phyloP scores from a whole-genome alignment of 2,888 invertebrate genomes.

The Siphonodentalium dalli region DNA sequence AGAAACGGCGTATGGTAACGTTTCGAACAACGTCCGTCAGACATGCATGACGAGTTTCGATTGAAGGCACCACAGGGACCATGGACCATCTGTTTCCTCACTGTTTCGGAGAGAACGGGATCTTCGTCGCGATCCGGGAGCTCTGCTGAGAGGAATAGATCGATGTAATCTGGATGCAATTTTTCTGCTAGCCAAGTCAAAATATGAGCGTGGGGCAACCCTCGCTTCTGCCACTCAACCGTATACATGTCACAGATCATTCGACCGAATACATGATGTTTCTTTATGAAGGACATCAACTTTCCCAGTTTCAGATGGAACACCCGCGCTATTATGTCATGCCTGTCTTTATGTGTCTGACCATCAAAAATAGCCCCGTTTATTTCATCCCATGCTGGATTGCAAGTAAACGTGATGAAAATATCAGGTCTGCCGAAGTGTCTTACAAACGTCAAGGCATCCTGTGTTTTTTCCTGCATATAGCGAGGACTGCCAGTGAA shows the following conservation, averaged over 20 bases:
- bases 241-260: constrained; percentile 36
- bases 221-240: constrained; percentile 60
- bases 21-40: constrained; percentile 61
- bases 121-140: constrained; percentile 30
- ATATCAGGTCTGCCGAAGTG: constrained; percentile 66
- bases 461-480: no score
- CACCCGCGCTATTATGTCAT: constrained; percentile 23
- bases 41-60: constrained; percentile 65
- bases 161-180: constrained; percentile 31
- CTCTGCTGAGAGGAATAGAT: constrained; percentile 35
- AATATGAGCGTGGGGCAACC: no score
- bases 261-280: constrained; percentile 34
- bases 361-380: constrained; percentile 12
- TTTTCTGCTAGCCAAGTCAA: constrained; percentile 36
- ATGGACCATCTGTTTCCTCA: constrained; percentile 40
- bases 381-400: constrained; percentile 31
- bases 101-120: constrained; percentile 26
- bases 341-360: constrained; percentile 16
- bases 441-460: constrained; percentile 64
- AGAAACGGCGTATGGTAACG: constrained; percentile 60
- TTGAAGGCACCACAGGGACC: constrained; percentile 42
- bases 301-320: constrained; percentile 21
- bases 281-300: constrained; percentile 15
- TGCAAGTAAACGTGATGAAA: no score
- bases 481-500: no score